These are phyloP conservation scores for Morinoia aosen DNA, from an alignment of 2,888 invertebrate genomes.

Conservation along the genomic window DNA sequence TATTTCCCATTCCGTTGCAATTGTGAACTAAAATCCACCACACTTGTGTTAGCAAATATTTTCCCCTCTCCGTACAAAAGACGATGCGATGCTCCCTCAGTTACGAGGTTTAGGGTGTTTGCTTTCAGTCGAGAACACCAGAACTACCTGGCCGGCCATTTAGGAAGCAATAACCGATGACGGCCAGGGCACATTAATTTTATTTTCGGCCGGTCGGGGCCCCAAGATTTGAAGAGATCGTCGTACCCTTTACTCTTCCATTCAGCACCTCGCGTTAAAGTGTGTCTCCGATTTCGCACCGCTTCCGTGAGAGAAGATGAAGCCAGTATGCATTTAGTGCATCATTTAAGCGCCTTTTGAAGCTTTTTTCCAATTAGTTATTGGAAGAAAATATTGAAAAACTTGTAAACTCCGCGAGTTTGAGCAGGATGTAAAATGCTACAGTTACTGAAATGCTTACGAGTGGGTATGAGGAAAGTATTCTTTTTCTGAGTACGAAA, in stretches of 20 bases:
- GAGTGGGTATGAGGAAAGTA: no score
- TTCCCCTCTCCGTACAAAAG: not conserved
- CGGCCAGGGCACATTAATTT: not conserved
- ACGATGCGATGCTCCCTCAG: not conserved
- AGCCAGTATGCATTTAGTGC: not conserved
- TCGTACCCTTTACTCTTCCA: not conserved
- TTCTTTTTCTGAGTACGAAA: no score
- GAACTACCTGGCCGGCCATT: not conserved
- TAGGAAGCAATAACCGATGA: conserved; percentile 3
- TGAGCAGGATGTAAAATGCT: no score
- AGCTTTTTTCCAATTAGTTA: not conserved
- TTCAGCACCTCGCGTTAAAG: not conserved
- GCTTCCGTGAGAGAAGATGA: not conserved
- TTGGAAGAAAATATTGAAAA: not conserved
- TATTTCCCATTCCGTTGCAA: not conserved
- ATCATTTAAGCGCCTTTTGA: not conserved
- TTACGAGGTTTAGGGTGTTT: not conserved
- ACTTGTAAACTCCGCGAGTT: no score
- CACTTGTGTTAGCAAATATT: not conserved
- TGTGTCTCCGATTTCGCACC: not conserved
- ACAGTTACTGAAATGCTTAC: no score
- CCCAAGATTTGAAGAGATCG: not conserved
- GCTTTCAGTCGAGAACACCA: not conserved
- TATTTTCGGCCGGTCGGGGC: not conserved
- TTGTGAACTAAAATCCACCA: not conserved